Base-by-base conservation (phyloP, 92 coral and sea anemone genomes). In the Micromussa lordhowensis region DNA sequence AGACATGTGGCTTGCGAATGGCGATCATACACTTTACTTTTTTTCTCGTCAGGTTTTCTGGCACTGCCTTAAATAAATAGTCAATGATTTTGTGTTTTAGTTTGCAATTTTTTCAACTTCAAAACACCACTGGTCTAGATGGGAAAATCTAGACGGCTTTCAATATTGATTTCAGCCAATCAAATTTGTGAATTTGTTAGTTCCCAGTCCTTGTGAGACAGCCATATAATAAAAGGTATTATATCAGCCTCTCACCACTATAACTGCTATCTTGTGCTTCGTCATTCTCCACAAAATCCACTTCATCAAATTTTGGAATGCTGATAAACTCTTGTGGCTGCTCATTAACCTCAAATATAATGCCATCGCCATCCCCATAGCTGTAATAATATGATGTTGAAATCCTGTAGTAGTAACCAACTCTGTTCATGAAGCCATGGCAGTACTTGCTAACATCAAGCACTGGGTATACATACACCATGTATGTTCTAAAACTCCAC, bases 361-460 rank as follows among this genome's bases (percentile, higher is more conserved):
- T 77, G 19, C 94, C 90, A 48, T 92, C 80, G 16, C 98, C 95
- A 28, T 91, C 91, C 29, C 87, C 76, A n/a, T 90, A 88, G 76
- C 93, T 81, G 87, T 89, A 88, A 85, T 93, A 96, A 64, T 94
- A 98, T 0, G 98, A 84, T 1, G 98, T 93, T 0, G 95, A 94
- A 71, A 88, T 91, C 85, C 94, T 91, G 72, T 93, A 98, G 72
- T 98, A 98, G 1, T 98, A 93, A 17, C 95, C 94, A 1, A 89
- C 90, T 40, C 75, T 77, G 83, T 93, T 84, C 88, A 95, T 84
- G 88, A 97, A 86, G 32, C 98, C 99, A 86, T 90, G 96, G 80
- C 99, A 96, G 88, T 97, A 97, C 32, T 92, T 92, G 55, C 88
- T 90, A 26, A 96, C 92, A 64, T 94, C 87, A 69, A 97, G 76